Evolutionary conservation across 1,140 invertebrate species (phyloP), one percentile per base, ranked within the genome.

Genomic region (Matsumurasca onukii): DNA sequence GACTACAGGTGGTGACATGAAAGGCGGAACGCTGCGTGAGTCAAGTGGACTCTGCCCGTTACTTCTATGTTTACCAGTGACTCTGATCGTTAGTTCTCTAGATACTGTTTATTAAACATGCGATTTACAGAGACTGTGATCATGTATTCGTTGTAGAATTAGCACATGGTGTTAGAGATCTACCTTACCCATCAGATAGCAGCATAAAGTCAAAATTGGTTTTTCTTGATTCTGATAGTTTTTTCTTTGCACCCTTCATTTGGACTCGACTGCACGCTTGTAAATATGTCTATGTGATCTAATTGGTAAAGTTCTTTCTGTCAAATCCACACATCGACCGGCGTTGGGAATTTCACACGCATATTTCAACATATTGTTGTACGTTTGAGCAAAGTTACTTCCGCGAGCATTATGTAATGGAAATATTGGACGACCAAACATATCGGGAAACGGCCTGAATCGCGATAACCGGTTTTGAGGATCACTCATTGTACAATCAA

Each of bases 171-270:
- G 5, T 9, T 29, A 61, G 27, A 13, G 30, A 12, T 30, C 57
- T 52, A 20, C 49, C 22, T 27, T 3, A 9, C 12, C 22, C 12
- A 25, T 24, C 24, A 12, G 3, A 61, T 61, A 20, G 30, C 57
- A 61, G 9, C 20, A 61, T 13, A n/a, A 61, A 61, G 2, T 5
- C 20, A 62, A 3, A 25, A 15, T 31, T 34, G 17, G 5, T 29
- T 20, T 31, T 62, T 61, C 63, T 68, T 20, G 22, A 68, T 31
- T 39, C 25, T 61, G 57, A 34, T 30, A 17, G 57, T 61, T 61
- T 27, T 61, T 61, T 61, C 57, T 25, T 3, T 68, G 30, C 51
- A 49, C 31, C 22, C 17, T 13, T 57, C 55, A 39, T n/a, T n/a
- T n/a, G n/a, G n/a, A n/a, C n/a, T n/a, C n/a, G n/a, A n/a, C n/a